phyloP scores from a whole-genome alignment of 2,797 vertebrate genomes.

The Schizopygopsis malacanthus region DNA sequence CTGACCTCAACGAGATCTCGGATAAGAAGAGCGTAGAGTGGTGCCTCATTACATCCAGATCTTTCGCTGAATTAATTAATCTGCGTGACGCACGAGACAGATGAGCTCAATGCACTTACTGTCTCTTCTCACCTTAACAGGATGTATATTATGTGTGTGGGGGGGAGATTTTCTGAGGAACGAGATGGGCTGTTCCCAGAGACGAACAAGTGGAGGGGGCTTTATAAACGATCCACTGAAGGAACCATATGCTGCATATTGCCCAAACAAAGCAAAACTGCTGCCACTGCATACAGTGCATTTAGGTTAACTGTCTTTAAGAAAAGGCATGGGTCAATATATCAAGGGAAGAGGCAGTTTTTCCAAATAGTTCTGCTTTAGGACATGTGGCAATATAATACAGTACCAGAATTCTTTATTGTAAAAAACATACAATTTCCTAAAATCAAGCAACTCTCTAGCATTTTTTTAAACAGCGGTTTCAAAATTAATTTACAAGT shows the following conservation, averaged over 20 bases:
- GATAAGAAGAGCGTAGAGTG: constrained; percentile 54
- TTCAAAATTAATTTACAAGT: neutral
- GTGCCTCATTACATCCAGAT: constrained; percentile 66
- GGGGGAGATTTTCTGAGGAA: constrained; percentile 3
- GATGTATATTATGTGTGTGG: constrained; percentile 50
- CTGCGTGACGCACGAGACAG: constrained; percentile 59
- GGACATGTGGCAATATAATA: neutral
- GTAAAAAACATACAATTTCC: no score
- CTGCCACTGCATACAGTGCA: neutral
- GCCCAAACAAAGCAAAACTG: neutral
- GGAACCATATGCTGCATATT: constrained; percentile 6
- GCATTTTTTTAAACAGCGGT: neutral
- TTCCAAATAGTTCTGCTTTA: neutral
- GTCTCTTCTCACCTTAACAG: constrained; percentile 61
- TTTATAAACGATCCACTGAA: constrained; percentile 26
- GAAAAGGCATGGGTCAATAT: constrained; percentile 11
- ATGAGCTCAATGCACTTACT: constrained; percentile 65
- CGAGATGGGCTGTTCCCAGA: neutral
- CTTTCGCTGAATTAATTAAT: constrained; percentile 74
- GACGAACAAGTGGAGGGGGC: constrained; percentile 24
- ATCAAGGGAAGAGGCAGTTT: neutral
- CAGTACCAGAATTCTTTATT: neutral
- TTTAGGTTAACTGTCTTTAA: neutral
- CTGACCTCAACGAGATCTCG: constrained; percentile 34
- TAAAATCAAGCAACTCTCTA: neutral